Percentiles rank a stretch among this genome's conserved stretches.
phyloP scores from a whole-genome alignment of 2,888 invertebrate genomes.

The Nasonovia ribisnigri region DNA sequence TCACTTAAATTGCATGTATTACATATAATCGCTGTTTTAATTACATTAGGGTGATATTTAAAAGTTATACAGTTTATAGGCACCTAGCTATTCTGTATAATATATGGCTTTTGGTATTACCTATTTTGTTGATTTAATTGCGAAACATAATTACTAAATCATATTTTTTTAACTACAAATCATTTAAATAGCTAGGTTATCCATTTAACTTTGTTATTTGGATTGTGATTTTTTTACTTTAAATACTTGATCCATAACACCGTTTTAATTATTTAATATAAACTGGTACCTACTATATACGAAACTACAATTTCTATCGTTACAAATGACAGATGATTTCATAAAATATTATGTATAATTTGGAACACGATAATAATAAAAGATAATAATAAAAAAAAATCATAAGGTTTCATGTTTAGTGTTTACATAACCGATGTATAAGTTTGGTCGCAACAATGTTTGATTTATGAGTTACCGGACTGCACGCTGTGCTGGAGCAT shows the following conservation, averaged over 20 bases:
- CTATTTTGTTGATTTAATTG: background rate
- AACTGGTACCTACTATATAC: background rate
- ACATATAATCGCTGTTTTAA: background rate
- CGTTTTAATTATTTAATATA: background rate
- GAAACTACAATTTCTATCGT: background rate
- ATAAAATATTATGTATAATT: slow-evolving; percentile 5
- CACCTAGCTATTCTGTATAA: background rate
- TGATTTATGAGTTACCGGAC: slow-evolving; percentile 60
- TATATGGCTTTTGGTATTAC: background rate
- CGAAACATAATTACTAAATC: background rate
- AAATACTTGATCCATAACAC: background rate
- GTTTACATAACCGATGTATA: slow-evolving; percentile 45
- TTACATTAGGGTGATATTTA: background rate
- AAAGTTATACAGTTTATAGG: background rate
- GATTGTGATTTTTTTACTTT: background rate
- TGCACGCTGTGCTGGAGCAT: slow-evolving; percentile 42
- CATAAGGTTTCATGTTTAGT: slow-evolving; percentile 44
- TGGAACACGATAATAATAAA: slow-evolving; percentile 51
- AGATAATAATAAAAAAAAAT: slow-evolving; percentile 22
- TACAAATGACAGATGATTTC: background rate
- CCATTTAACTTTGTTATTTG: background rate
- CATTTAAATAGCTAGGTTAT: background rate
- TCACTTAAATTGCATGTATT: background rate
- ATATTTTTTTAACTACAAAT: background rate
- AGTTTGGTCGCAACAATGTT: slow-evolving; percentile 47